These are phyloP conservation scores for Cantharis rustica DNA, from an alignment of 2,888 invertebrate species.

Conservation along the genomic window DNA sequence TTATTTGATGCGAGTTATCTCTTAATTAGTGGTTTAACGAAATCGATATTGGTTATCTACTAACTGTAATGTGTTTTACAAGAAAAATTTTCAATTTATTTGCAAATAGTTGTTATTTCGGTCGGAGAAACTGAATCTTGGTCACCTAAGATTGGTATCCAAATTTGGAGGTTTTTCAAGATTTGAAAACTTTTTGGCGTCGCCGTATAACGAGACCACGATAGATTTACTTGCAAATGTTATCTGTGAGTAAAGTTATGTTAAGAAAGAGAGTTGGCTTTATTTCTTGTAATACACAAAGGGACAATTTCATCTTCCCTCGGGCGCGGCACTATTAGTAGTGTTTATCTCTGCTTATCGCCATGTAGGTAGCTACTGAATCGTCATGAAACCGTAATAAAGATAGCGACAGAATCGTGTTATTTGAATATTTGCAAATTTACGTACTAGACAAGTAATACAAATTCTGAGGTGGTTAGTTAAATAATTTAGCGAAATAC, in stretches of 20 bases:
- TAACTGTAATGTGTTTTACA: neutral
- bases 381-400: slow-evolving; percentile 36
- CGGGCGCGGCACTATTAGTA: slow-evolving; percentile 35
- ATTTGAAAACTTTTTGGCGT: neutral
- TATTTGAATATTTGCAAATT: slow-evolving; percentile 27
- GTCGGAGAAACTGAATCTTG: no score
- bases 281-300: slow-evolving; percentile 30
- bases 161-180: neutral
- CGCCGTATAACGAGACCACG: neutral
- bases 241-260: slow-evolving; percentile 25
- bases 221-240: slow-evolving; percentile 7
- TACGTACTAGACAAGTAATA: slow-evolving; percentile 15
- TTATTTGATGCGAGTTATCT: neutral
- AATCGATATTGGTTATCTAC: neutral
- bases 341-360: slow-evolving; percentile 39
- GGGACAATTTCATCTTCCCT: slow-evolving; percentile 31
- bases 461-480: slow-evolving; percentile 16
- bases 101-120: no score
- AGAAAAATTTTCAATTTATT: neutral
- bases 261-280: slow-evolving; percentile 28
- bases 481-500: neutral
- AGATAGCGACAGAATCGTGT: slow-evolving; percentile 33
- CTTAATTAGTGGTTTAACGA: neutral
- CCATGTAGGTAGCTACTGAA: slow-evolving; percentile 35
- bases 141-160: neutral